Evolutionary conservation across 2,888 invertebrate genomes (phyloP).

Genomic region (Antheraea assamensis): DNA sequence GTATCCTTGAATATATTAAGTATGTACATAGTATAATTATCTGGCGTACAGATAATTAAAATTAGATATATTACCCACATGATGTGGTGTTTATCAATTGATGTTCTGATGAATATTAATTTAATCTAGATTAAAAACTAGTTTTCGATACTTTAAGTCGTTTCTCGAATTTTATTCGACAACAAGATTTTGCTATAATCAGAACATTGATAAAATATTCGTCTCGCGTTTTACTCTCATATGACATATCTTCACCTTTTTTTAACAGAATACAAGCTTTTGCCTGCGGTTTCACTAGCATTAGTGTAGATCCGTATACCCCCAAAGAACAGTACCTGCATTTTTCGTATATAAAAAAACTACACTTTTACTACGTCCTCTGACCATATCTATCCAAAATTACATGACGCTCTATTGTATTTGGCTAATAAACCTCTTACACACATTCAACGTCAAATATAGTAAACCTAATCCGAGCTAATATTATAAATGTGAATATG

Average conservation of each 20-base stretch:
- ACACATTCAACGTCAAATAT: too few relatives aligned
- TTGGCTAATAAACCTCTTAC: too few relatives aligned
- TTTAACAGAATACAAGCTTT: neutral
- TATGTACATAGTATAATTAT: slow-evolving; percentile 35
- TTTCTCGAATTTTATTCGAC: neutral
- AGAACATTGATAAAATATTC: slow-evolving; percentile 1
- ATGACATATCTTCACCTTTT: neutral
- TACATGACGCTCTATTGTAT: too few relatives aligned
- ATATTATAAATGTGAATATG: too few relatives aligned
- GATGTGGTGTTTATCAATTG: neutral
- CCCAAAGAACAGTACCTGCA: too few relatives aligned
- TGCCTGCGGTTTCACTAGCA: neutral
- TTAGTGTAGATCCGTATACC: too few relatives aligned
- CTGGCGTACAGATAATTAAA: slow-evolving; percentile 2
- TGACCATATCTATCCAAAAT: too few relatives aligned
- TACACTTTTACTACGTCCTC: too few relatives aligned
- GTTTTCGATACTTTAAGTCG: neutral
- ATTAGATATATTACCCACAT: slow-evolving; percentile 4
- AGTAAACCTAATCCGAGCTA: too few relatives aligned
- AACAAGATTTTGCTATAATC: neutral
- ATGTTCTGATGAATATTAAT: neutral
- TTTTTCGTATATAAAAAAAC: too few relatives aligned
- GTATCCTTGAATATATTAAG: slow-evolving; percentile 35
- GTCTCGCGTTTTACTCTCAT: neutral
- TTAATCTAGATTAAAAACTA: neutral